These are phyloP conservation scores for Dissostichus mawsoni DNA, from an alignment of 2,113 vertebrate species.

Conservation along the genomic window DNA sequence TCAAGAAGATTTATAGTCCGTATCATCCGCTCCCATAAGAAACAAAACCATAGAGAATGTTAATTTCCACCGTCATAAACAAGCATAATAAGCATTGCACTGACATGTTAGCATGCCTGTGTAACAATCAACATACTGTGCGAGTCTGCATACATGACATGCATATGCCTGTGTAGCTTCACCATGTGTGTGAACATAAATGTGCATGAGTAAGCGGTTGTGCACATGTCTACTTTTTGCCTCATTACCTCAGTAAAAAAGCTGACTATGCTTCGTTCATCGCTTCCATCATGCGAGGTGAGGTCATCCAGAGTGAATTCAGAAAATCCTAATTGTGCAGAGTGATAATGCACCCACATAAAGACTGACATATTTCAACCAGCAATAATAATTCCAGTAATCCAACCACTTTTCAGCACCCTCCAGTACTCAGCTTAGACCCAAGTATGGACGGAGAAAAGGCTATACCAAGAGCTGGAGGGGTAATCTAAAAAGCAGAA, in stretches of 20 bases:
- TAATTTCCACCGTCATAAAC: conserved; percentile 77
- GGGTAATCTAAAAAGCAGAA: conserved; percentile 60
- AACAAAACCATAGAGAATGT: conserved; percentile 67
- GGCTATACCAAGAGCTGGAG: conserved; percentile 26
- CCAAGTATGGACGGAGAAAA: conserved; percentile 51
- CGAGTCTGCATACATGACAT: conserved; percentile 17
- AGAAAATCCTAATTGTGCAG: conserved; percentile 66
- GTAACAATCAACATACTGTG: conserved; percentile 20
- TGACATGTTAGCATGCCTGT: conserved; percentile 45
- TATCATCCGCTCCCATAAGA: conserved; percentile 54
- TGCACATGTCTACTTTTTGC: conserved; percentile 25
- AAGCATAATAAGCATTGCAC: conserved; percentile 55
- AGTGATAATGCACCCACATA: conserved; percentile 70
- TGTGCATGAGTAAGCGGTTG: conserved; percentile 3
- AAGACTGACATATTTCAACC: conserved; percentile 63
- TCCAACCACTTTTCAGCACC: conserved; percentile 73
- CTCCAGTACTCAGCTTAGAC: conserved; percentile 40
- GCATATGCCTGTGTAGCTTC: neutral
- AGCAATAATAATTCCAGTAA: conserved; percentile 43
- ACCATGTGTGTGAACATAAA: neutral
- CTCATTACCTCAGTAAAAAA: conserved; percentile 27
- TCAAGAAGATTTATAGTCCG: conserved; percentile 65
- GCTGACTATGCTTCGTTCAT: conserved; percentile 11
- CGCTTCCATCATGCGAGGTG: conserved; percentile 28
- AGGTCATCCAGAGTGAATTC: conserved; percentile 66